phyloP scores from a whole-genome alignment of 2,113 vertebrate genomes.

The Dipodomys ordii region DNA sequence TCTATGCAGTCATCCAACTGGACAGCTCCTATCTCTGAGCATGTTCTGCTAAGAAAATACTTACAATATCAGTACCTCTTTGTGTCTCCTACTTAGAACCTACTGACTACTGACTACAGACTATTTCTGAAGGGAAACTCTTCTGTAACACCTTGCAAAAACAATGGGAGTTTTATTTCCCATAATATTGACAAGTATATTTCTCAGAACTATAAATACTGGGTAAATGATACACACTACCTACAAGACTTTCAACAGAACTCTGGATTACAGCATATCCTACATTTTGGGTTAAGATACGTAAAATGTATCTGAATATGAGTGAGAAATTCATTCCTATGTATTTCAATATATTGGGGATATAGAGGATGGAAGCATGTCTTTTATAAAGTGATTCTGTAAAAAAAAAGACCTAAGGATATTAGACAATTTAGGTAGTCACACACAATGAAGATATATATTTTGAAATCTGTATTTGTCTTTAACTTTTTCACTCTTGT shows the following conservation, averaged over 20 bases:
- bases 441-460: not conserved
- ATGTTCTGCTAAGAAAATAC: not conserved
- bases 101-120: not conserved
- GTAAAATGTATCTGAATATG: not conserved
- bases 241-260: not conserved
- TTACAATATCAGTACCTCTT: not conserved
- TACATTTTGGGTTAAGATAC: constrained; percentile 15
- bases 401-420: not conserved
- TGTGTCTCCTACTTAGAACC: not conserved
- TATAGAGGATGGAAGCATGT: not conserved
- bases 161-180: not conserved
- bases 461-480: constrained; percentile 51
- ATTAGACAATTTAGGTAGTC: constrained; percentile 35
- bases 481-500: constrained; percentile 61
- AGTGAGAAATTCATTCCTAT: constrained; percentile 3
- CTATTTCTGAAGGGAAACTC: not conserved
- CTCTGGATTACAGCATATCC: not conserved
- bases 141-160: not conserved
- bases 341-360: constrained; percentile 8
- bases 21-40: not conserved
- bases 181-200: not conserved
- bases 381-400: constrained; percentile 37
- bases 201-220: not conserved
- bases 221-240: not conserved
- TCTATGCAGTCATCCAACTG: not conserved